Conservation (phyloP, 2,888 invertebrate genomes). For the Drosophila vallismaia region DNA sequence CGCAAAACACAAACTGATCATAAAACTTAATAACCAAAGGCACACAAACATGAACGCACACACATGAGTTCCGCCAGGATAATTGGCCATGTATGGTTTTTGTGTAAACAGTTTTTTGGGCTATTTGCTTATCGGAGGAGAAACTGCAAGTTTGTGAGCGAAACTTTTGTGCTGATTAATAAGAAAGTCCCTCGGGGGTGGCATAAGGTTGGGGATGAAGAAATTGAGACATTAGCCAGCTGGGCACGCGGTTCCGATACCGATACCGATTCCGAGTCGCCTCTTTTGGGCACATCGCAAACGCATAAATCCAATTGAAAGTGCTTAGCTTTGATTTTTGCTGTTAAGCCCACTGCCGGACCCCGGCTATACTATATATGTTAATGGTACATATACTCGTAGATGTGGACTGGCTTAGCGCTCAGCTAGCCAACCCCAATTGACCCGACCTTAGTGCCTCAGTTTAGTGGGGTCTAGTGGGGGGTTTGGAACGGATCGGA, state of each 20-base stretch:
- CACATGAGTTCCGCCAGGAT: constrained; percentile 32
- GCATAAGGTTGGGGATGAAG: background rate
- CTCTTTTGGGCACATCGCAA: constrained; percentile 64
- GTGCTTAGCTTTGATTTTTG: constrained; percentile 80
- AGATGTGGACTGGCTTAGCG: constrained; percentile 45
- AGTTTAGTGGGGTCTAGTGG: constrained; percentile 1
- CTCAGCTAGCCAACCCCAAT: constrained; percentile 24
- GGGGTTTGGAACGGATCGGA: background rate
- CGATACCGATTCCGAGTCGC: constrained; percentile 23
- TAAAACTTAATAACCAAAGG: constrained; percentile 75
- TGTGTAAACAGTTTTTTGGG: constrained; percentile 72
- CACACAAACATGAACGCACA: constrained; percentile 36
- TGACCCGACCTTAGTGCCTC: background rate
- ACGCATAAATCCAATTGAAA: constrained; percentile 81
- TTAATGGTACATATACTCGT: background rate
- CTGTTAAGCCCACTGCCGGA: constrained; percentile 23
- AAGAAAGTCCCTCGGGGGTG: constrained; percentile 53
- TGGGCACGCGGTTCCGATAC: constrained; percentile 38
- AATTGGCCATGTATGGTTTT: constrained; percentile 61
- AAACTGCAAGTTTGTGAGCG: constrained; percentile 70
- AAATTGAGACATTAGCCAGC: constrained; percentile 70
- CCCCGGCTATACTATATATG: background rate
- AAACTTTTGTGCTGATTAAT: constrained; percentile 72
- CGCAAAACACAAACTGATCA: constrained; percentile 80
- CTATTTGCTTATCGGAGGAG: constrained; percentile 77